Evolutionary conservation across 2,113 vertebrate species (phyloP).

Genomic region (Callithrix jacchus): DNA sequence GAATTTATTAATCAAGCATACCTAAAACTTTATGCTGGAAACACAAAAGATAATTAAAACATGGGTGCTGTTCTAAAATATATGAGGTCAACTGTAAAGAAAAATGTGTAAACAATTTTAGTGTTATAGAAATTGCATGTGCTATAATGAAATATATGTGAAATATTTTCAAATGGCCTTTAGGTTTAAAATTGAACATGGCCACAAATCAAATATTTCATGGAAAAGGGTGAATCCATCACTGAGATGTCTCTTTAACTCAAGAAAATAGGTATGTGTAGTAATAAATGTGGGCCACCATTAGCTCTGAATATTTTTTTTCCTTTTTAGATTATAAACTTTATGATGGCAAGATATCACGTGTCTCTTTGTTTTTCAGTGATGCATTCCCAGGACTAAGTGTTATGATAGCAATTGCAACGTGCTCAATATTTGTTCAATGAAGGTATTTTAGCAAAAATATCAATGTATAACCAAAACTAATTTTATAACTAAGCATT

Average conservation of each 20-base stretch:
- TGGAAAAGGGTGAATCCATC: background rate
- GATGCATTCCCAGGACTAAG: background rate
- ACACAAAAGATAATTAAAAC: background rate
- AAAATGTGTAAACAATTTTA: background rate
- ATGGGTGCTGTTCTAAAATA: background rate
- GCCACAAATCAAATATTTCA: background rate
- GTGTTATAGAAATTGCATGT: background rate
- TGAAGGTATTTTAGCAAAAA: background rate
- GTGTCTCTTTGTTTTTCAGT: background rate
- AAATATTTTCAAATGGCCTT: background rate
- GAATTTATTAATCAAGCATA: background rate
- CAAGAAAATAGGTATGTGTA: background rate
- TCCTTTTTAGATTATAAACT: background rate
- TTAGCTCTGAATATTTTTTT: background rate
- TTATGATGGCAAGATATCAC: background rate
- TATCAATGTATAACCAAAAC: too few relatives aligned
- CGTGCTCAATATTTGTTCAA: background rate
- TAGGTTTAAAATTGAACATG: background rate
- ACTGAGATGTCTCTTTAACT: background rate
- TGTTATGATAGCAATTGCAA: background rate
- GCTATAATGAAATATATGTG: background rate
- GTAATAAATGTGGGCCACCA: background rate
- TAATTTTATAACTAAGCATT: background rate
- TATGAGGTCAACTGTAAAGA: background rate
- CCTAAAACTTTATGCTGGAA: background rate